Percentiles rank a stretch among this genome's conserved stretches.
These are phyloP conservation scores for Morpho helenor DNA, from an alignment of 2,888 invertebrate species.

Conservation along the genomic window DNA sequence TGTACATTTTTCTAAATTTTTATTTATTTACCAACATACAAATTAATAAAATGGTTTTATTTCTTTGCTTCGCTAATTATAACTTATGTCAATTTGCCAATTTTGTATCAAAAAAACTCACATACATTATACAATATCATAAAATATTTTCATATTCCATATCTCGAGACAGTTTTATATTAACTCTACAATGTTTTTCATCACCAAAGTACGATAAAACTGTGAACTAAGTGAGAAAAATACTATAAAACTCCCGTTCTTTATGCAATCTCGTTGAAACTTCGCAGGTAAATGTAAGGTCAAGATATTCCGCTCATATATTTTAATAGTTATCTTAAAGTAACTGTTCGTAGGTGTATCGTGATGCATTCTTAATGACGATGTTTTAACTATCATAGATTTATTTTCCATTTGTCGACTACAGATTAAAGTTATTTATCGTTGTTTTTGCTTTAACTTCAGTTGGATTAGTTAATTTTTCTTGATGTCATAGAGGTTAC, in stretches of 20 bases:
- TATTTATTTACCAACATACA: too few species aligned
- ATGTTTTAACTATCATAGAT: conserved; percentile 11
- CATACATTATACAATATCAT: conserved; percentile 6
- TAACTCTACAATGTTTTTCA: conserved; percentile 17
- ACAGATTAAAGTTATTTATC: conserved; percentile 9
- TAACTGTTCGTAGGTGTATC: conserved; percentile 7
- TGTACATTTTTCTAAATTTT: too few species aligned
- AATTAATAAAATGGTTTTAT: too few species aligned
- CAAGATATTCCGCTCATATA: conserved; percentile 16
- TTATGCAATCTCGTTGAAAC: conserved; percentile 18
- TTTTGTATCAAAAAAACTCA: too few species aligned
- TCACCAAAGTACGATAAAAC: conserved; percentile 17
- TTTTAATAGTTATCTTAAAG: conserved; percentile 16
- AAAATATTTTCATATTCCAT: conserved; percentile 17
- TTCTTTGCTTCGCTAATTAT: too few species aligned
- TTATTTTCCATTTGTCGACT: conserved; percentile 11
- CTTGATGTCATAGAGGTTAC: neutral
- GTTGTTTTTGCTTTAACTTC: conserved; percentile 4
- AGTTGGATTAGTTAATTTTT: conserved; percentile 3
- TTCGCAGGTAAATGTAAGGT: conserved; percentile 21
- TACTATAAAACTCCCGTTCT: conserved; percentile 19
- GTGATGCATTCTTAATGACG: conserved; percentile 14
- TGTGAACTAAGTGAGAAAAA: conserved; percentile 19
- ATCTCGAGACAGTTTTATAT: conserved; percentile 13
- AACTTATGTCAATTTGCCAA: too few species aligned